A percentile compares a stretch with the other conserved stretches of the same genome.
These are phyloP conservation scores for Papilio protenor DNA, from an alignment of 2,888 invertebrate species.

Conservation along the genomic window DNA sequence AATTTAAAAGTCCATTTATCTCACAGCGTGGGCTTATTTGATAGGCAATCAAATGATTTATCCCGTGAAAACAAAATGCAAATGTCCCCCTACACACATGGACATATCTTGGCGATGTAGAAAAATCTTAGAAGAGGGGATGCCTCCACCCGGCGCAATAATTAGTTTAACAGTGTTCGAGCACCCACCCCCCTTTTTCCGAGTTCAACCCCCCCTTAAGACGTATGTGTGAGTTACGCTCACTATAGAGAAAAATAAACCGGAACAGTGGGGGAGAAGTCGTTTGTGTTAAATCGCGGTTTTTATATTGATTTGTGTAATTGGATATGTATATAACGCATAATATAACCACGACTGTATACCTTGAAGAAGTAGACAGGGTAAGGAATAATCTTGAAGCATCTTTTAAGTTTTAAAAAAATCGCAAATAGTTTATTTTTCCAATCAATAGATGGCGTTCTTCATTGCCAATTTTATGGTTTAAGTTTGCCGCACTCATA, in stretches of 20 bases:
- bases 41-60: conserved; percentile 21
- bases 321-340: conserved; percentile 21
- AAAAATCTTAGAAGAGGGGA: conserved; percentile 58
- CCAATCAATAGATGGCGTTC: not conserved
- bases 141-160: conserved; percentile 49
- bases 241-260: conserved; percentile 64
- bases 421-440: not conserved
- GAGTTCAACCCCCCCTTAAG: conserved; percentile 47
- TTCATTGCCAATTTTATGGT: not conserved
- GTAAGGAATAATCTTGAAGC: not conserved
- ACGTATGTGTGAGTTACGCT: conserved; percentile 54
- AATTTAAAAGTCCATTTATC: not conserved
- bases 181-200: conserved; percentile 51
- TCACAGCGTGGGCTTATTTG: not conserved
- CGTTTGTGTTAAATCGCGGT: conserved; percentile 39
- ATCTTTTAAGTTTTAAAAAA: not conserved
- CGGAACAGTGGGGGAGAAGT: conserved; percentile 56
- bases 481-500: not conserved
- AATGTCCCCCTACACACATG: conserved; percentile 36
- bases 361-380: not conserved
- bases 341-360: not conserved
- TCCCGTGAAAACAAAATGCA: conserved; percentile 32
- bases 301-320: conserved; percentile 40
- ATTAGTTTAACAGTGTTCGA: conserved; percentile 73
- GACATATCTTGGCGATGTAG: conserved; percentile 52